A percentile compares a stretch with the other conserved stretches of the same genome.
phyloP scores from a whole-genome alignment of 2,888 invertebrate genomes.

The Rotaria macrura region DNA sequence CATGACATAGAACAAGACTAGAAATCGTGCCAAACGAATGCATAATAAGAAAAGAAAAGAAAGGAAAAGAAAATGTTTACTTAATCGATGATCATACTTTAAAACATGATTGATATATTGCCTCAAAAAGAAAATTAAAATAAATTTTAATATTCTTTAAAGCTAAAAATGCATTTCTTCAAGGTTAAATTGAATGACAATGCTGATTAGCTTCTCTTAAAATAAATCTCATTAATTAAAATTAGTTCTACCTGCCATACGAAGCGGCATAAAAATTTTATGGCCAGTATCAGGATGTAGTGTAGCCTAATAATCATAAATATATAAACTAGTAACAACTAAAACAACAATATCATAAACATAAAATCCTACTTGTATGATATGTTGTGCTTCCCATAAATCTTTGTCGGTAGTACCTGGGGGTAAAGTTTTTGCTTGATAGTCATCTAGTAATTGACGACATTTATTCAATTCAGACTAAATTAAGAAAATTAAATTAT shows the following conservation, averaged over 20 bases:
- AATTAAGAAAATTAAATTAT: constrained; percentile 23
- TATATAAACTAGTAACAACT: background rate
- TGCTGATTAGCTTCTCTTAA: background rate
- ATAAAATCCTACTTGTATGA: constrained; percentile 46
- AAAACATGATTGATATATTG: background rate
- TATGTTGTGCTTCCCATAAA: constrained; percentile 53
- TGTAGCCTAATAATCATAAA: constrained; percentile 46
- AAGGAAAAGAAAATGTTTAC: background rate
- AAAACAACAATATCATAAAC: background rate
- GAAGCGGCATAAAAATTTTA: constrained; percentile 52
- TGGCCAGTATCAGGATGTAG: constrained; percentile 52
- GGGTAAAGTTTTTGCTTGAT: constrained; percentile 42
- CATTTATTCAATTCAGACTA: constrained; percentile 46
- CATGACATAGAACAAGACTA: background rate
- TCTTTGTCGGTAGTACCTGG: constrained; percentile 43
- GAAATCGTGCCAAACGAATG: background rate
- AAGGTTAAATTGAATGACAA: too few relatives aligned
- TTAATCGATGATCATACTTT: background rate
- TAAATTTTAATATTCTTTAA: background rate
- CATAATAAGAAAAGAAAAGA: background rate
- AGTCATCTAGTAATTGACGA: constrained; percentile 46
- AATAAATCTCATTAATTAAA: background rate
- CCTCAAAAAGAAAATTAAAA: background rate
- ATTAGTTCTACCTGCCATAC: constrained; percentile 50
- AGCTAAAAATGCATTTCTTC: too few relatives aligned